Evolutionary conservation across 2,113 vertebrate genomes (phyloP).

Genomic region (Tautogolabrus adspersus): DNA sequence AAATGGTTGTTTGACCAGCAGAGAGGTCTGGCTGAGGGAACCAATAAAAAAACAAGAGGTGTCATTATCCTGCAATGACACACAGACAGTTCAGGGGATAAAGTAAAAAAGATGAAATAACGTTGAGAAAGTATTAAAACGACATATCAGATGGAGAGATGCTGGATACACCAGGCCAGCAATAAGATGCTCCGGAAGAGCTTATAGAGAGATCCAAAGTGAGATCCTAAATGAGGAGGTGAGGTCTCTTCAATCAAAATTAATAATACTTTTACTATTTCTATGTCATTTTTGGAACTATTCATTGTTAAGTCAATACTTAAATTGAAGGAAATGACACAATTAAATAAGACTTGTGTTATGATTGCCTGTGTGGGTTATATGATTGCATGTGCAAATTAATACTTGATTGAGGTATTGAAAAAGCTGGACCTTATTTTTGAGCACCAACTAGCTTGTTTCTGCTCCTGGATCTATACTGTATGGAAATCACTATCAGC

Average conservation of each 20-base stretch:
- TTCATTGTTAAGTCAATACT: neutral
- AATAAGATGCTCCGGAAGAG: too few species aligned
- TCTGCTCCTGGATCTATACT: neutral
- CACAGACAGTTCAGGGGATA: too few species aligned
- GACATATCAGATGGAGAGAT: too few species aligned
- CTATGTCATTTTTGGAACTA: too few species aligned
- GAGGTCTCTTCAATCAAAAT: too few species aligned
- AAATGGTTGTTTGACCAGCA: neutral
- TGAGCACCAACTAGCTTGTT: neutral
- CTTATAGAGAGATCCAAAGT: too few species aligned
- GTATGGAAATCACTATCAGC: too few species aligned
- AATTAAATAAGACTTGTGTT: neutral
- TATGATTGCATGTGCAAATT: too few species aligned
- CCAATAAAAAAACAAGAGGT: neutral
- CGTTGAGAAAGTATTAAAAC: neutral
- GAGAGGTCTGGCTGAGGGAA: neutral
- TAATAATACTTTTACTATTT: too few species aligned
- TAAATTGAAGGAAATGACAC: neutral
- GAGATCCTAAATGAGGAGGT: too few species aligned
- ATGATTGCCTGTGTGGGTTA: neutral
- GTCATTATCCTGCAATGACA: neutral
- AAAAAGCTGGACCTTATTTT: neutral
- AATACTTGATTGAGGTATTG: too few species aligned
- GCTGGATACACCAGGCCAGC: too few species aligned
- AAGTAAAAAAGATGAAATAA: neutral